A percentile compares a stretch with the other conserved stretches of the same genome.
phyloP scores from a whole-genome alignment of 1,140 invertebrate species.

The Atta colombica region DNA sequence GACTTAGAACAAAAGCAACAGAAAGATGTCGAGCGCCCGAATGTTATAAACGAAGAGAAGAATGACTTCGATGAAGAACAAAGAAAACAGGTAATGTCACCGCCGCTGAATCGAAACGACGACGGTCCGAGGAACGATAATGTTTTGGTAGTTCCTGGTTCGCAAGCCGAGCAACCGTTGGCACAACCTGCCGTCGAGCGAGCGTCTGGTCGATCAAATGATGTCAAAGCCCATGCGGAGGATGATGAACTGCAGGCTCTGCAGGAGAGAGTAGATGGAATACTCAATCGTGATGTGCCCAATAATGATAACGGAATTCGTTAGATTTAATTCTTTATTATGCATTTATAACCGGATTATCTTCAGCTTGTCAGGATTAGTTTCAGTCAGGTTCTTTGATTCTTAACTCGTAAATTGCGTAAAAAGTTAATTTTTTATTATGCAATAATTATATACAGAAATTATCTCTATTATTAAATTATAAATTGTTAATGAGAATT shows the following conservation, averaged over 20 bases:
- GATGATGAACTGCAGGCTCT: constrained; percentile 60
- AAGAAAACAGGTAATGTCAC: constrained; percentile 57
- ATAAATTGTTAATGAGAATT: neutral
- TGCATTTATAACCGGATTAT: neutral
- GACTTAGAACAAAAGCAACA: constrained; percentile 52
- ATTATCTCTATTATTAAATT: neutral
- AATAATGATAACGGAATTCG: neutral
- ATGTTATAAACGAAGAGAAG: neutral
- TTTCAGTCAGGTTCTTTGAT: neutral
- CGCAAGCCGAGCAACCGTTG: constrained; percentile 17
- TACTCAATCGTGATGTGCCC: constrained; percentile 41
- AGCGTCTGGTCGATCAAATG: neutral
- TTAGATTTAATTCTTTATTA: constrained; percentile 35
- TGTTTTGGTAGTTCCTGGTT: neutral
- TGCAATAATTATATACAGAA: neutral
- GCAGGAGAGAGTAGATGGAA: constrained; percentile 63
- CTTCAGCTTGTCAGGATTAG: neutral
- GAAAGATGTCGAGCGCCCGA: neutral
- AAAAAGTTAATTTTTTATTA: constrained; percentile 4
- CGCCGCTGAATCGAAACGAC: constrained; percentile 40
- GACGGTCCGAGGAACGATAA: neutral
- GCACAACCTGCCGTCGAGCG: neutral
- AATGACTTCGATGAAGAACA: constrained; percentile 37
- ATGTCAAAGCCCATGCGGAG: constrained; percentile 7
- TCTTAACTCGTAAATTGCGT: neutral